Evolutionary conservation across 2,797 vertebrate genomes (phyloP).

Genomic region (Parauchenoglanis punctatus): DNA sequence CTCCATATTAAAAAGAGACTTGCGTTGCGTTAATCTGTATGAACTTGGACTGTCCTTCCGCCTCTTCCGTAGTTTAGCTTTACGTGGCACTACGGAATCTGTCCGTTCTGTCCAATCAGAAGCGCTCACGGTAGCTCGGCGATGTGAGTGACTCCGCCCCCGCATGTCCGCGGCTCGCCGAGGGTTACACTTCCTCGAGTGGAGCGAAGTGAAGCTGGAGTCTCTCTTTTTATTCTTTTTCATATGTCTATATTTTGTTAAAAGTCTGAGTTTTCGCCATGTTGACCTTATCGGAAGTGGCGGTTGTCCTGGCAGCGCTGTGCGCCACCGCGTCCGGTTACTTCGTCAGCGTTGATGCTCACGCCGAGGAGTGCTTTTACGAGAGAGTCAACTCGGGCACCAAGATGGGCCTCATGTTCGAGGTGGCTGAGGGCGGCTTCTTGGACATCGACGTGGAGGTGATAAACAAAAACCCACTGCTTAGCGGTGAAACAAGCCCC

Average conservation of each 20-base stretch:
- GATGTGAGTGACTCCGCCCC: conserved; percentile 46
- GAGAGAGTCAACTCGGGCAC: conserved; percentile 96
- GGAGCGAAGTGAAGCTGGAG: background rate
- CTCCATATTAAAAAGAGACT: background rate
- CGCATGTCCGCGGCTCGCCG: conserved; percentile 40
- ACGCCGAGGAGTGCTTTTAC: conserved; percentile 96
- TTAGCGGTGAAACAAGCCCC: background rate
- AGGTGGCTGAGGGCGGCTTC: conserved; percentile 96
- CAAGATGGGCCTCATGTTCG: conserved; percentile 99
- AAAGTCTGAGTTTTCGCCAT: conserved; percentile 63
- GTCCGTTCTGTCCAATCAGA: conserved; percentile 21
- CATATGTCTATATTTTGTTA: background rate
- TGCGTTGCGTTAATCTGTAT: background rate
- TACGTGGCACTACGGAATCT: conserved; percentile 50
- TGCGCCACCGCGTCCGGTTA: conserved; percentile 87
- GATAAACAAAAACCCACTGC: background rate
- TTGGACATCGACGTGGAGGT: conserved; percentile 98
- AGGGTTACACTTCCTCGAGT: conserved; percentile 27
- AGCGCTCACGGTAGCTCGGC: background rate
- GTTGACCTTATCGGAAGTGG: conserved; percentile 86
- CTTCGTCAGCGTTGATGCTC: conserved; percentile 98
- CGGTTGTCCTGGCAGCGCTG: conserved; percentile 82
- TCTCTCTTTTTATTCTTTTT: background rate
- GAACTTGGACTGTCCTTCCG: conserved; percentile 39
- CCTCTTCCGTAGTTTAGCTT: conserved; percentile 24